Evolutionary conservation across 1,140 invertebrate genomes (phyloP), one percentile per base, ranked within the genome.

Genomic region (Rhyacophila brunnea): DNA sequence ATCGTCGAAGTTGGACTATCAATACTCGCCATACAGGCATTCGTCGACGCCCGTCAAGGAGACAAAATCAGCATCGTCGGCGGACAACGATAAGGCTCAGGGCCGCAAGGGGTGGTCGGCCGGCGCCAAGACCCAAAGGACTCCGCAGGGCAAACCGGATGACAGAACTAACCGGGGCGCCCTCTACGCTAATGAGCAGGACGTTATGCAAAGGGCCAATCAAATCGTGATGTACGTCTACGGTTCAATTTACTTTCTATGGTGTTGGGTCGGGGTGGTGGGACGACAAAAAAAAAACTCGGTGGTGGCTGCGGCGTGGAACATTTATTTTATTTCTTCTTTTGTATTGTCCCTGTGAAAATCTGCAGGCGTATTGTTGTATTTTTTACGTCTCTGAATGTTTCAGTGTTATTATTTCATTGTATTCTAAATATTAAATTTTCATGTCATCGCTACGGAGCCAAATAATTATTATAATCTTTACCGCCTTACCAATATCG

Each of bases 211-310:
- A 79, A 83, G 86, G 72, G 88, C 88, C 70, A 89, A 87, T 81
- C 88, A 89, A 73, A 90, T 90, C 75, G 87, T 90, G 72, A 89
- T 89, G 88, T 91, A 90, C 81, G 87, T 88, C 66, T 63, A 58
- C 57, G 38, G 56, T 58, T 58, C 32, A 46, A 60, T 56, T 46
- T 18, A 14, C 18, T 17, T 36, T 18, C 13, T 17, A 15, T 18
- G 53, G 43, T 47, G 53, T 14, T 17, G 42, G 52, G 10, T n/a
- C 11, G 20, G 28, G 45, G 42, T 51, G 46, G 40, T 52, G 44
- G 43, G 32, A 23, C 7, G n/a, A 43, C 50, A 19, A 46, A 28
- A 19, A 44, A 46, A 36, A 38, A 50, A 53, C 23, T 13, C 11
- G 42, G 17, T 62, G 60, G 42, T 46, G 36, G 38, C 44, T 43